These are phyloP conservation scores for Nesoenas mayeri DNA, from an alignment of 2,113 vertebrate species.

Conservation along the genomic window DNA sequence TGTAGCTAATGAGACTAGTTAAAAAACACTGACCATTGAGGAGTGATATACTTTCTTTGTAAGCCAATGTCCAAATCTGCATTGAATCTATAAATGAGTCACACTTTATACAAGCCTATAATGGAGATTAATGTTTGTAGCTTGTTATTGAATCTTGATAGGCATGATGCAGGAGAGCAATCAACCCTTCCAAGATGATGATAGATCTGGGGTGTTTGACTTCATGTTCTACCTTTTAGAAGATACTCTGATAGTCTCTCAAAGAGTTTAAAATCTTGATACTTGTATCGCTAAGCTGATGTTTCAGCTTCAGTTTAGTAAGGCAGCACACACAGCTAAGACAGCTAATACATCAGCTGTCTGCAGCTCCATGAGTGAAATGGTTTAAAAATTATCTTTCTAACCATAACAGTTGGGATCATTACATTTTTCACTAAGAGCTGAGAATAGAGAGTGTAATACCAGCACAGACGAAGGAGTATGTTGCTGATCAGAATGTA, in stretches of 20 bases:
- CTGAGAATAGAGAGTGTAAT: not conserved
- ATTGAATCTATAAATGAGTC: not conserved
- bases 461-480: not conserved
- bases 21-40: not conserved
- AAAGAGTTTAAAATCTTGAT: not conserved
- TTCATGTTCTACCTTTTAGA: not conserved
- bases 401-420: not conserved
- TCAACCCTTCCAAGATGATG: not conserved
- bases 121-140: not conserved
- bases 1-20: not conserved
- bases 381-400: not conserved
- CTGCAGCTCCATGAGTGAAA: not conserved
- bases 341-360: not conserved
- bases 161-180: not conserved
- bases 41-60: not conserved
- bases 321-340: not conserved
- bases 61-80: not conserved
- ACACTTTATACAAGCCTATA: not conserved
- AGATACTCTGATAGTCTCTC: not conserved
- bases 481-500: not conserved
- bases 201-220: not conserved
- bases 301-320: not conserved
- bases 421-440: not conserved
- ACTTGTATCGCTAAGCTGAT: not conserved
- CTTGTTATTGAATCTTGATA: not conserved